phyloP scores from a whole-genome alignment of 2,113 vertebrate species.

The Malurus melanocephalus region DNA sequence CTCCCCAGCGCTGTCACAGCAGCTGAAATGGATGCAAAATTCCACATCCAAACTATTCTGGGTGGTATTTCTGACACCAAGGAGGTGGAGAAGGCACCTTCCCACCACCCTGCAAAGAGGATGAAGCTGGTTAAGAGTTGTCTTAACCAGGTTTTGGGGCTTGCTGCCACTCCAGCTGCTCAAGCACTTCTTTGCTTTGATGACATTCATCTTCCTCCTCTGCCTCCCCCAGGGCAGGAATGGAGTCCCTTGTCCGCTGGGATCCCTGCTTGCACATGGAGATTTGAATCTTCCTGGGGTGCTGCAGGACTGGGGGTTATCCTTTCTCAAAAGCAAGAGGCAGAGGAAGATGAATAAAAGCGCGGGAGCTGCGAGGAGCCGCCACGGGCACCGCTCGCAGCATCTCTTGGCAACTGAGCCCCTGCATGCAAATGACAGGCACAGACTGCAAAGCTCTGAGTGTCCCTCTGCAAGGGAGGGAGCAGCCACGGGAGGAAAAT shows the following conservation, averaged over 20 bases:
- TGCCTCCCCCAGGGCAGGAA: not conserved
- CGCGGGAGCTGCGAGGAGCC: not conserved
- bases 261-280: not conserved
- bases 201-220: not conserved
- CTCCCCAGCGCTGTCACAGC: accelerated
- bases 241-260: accelerated
- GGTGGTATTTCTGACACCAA: not conserved
- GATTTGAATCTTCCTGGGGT: not conserved
- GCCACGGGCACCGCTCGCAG: not conserved
- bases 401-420: conserved; percentile 61
- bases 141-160: not conserved
- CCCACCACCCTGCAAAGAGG: not conserved
- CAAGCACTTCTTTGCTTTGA: not conserved
- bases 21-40: not conserved
- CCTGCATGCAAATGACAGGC: conserved; percentile 42
- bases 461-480: conserved; percentile 22
- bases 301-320: not conserved
- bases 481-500: not conserved
- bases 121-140: not conserved
- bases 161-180: not conserved
- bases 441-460: not conserved
- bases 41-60: not conserved
- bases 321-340: not conserved
- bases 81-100: not conserved
- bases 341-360: not conserved